Percentiles rank a stretch among this genome's conserved stretches.
Evolutionary conservation across 2,113 vertebrate species (phyloP).

Genomic region (Phainopepla nitens): DNA sequence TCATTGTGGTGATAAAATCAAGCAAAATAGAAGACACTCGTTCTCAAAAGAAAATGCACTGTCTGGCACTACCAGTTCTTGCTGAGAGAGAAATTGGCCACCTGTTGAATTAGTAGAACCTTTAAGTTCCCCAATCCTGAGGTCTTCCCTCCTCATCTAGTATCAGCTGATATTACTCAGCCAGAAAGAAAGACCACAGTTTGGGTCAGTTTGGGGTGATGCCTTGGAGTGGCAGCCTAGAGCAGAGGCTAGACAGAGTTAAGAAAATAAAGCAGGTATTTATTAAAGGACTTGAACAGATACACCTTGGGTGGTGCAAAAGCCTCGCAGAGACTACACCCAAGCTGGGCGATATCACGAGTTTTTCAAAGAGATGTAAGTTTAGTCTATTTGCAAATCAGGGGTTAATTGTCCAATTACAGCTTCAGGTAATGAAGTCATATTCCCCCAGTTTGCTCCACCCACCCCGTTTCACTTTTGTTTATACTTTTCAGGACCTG

Average conservation of each 20-base stretch:
- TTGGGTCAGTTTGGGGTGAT: not conserved
- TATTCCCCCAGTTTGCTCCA: not conserved
- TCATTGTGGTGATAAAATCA: not conserved
- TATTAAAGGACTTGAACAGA: not conserved
- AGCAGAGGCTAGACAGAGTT: not conserved
- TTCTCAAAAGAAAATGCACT: not conserved
- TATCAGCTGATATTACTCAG: not conserved
- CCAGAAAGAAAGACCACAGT: not conserved
- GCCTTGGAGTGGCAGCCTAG: not conserved
- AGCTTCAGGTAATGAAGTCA: not conserved
- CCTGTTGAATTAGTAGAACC: not conserved
- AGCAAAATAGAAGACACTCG: not conserved
- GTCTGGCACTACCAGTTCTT: not conserved
- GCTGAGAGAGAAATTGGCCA: not conserved
- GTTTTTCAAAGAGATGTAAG: not conserved
- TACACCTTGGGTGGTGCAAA: not conserved
- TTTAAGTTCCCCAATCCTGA: not conserved
- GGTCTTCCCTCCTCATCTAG: not conserved
- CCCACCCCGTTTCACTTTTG: accelerated
- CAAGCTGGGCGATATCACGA: not conserved
- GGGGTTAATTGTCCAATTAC: not conserved
- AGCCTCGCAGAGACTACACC: not conserved
- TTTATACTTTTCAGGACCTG: not conserved
- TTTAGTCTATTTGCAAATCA: not conserved
- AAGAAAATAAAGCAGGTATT: not conserved